Conservation (phyloP, 2,888 invertebrate genomes). For the Orthonychiurus folsomi region DNA sequence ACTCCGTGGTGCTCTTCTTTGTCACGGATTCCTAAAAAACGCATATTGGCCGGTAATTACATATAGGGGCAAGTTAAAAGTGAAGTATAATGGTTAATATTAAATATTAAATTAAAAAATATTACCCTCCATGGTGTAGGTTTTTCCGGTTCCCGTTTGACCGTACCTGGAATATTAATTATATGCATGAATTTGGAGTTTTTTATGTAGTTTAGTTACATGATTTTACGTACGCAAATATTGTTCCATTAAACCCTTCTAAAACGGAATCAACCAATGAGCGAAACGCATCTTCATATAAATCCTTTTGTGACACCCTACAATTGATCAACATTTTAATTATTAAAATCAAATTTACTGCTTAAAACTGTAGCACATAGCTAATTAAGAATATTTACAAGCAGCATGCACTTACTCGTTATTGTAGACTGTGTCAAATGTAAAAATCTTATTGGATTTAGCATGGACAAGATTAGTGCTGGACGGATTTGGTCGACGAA, state of each 20-base stretch:
- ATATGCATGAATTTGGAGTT: not conserved
- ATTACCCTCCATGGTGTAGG: constrained; percentile 58
- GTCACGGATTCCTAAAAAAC: constrained; percentile 51
- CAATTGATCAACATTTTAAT: too few relatives aligned
- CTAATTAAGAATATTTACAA: not conserved
- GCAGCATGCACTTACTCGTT: constrained; percentile 51
- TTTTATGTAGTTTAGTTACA: not conserved
- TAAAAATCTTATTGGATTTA: constrained; percentile 64
- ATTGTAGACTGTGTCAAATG: constrained; percentile 97
- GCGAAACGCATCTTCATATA: constrained; percentile 93
- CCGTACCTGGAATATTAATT: not conserved
- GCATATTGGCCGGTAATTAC: too few relatives aligned
- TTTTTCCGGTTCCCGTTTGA: constrained; percentile 92
- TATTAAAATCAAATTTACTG: constrained; percentile 14
- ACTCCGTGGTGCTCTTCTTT: constrained; percentile 69
- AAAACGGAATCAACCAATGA: constrained; percentile 90
- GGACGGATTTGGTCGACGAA: constrained; percentile 61
- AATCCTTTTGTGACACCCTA: constrained; percentile 75
- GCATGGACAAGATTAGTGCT: constrained; percentile 24
- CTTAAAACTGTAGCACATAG: constrained; percentile 12
- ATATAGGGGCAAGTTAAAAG: too few relatives aligned
- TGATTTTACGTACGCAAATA: constrained; percentile 82
- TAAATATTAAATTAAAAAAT: not conserved
- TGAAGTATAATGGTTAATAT: not conserved
- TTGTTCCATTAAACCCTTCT: constrained; percentile 97